Percentiles rank a stretch among this genome's conserved stretches.
Conservation (phyloP, 35 echinoderm and acorn worm species). For the Ptychodera flava region DNA sequence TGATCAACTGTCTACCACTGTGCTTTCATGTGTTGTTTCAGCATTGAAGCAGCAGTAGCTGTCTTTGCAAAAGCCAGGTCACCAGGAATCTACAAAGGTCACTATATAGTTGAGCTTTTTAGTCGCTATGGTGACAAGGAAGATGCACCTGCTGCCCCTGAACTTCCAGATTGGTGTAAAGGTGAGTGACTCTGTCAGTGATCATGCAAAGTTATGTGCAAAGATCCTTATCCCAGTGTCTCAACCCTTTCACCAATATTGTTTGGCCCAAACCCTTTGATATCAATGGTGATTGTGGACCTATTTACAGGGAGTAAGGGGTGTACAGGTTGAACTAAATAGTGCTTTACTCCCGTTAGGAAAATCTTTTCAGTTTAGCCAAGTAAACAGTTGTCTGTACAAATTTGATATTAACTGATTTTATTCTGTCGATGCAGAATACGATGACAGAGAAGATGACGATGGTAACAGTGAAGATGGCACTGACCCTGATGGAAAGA, state of each 20-base stretch:
- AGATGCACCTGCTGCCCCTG: conserved; percentile 66
- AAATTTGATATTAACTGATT: no score
- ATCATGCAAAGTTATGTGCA: neutral
- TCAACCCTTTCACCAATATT: no score
- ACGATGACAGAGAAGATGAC: neutral
- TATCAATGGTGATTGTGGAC: no score
- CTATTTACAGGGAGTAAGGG: no score
- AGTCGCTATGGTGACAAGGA: conserved; percentile 72
- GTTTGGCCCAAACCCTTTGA: no score
- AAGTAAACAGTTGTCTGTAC: no score
- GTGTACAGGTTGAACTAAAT: no score
- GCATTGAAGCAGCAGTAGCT: conserved; percentile 79
- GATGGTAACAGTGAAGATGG: neutral
- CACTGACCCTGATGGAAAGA: neutral
- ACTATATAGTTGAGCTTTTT: conserved; percentile 88
- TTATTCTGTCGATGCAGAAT: no score
- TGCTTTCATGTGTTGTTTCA: conserved; percentile 23
- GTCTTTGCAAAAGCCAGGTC: conserved; percentile 72
- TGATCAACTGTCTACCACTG: no score
- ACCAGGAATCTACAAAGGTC: conserved; percentile 90
- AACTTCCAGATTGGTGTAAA: conserved; percentile 79
- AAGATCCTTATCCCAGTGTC: no score
- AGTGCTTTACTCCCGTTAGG: no score
- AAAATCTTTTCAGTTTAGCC: no score
- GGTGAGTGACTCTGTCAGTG: conserved; percentile 27